Base-by-base conservation (phyloP, 2,113 vertebrate species). In the Apistogramma diplotaenia region DNA sequence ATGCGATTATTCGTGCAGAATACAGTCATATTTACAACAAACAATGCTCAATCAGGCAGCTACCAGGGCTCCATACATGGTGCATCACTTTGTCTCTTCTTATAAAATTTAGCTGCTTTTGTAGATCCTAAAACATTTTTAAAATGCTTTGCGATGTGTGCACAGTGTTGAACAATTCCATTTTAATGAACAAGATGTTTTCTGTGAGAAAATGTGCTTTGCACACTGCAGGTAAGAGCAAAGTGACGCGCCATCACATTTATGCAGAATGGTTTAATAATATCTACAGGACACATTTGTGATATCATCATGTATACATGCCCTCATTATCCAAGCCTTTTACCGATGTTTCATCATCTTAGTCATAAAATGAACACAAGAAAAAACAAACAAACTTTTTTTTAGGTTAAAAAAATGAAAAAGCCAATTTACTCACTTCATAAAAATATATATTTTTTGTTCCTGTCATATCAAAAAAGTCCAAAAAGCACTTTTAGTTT, bases 1-100 rank as follows among this genome's bases (percentile, higher is more conserved):
- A 62, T 37, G 62, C 62, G 53, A 76, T 84, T 78, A 76, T 89
- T 81, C 65, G 76, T 77, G 76, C 59, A 54, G 67, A 75, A 84
- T 29, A 37, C 55, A 18, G 15, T 79, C 43, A 71, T 40, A 33
- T 77, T 87, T 75, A 59, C 15, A n/a, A 65, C 25, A 37, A 82
- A 59, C 35, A 43, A 72, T 58, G 57, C 25, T 67, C 37, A 82
- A 31, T 79, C 74, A 75, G 51, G 70, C 76, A 21, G 27, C 54
- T 61, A 49, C n/a, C 6, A 33, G 61, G 25, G 18, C 15, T 46
- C 23, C 12, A 53, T 12, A 53, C 9, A 7, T 33, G 49, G 4
- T 4, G 33, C 51, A 81, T 58, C n/a, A 21, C 25, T 81, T 74
- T 74, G 43, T 79, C 72, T 43, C 33, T 19, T 13, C 4, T 43